These are phyloP conservation scores for Anthoscopus minutus DNA, from an alignment of 2,113 vertebrate species.

Conservation along the genomic window DNA sequence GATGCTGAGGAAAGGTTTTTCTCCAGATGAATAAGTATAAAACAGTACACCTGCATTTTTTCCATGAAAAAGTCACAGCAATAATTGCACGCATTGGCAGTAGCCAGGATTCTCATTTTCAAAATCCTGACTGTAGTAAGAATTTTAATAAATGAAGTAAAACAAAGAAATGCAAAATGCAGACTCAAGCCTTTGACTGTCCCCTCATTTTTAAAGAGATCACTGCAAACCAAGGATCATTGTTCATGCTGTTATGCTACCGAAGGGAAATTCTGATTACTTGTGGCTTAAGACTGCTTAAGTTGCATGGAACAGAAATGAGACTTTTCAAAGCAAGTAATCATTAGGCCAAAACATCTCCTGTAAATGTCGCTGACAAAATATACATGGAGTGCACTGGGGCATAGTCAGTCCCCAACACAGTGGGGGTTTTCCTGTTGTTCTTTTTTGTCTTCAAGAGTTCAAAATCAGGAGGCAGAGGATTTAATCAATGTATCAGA, in stretches of 20 bases:
- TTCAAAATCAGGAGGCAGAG: neutral
- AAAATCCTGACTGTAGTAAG: neutral
- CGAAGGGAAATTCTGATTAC: neutral
- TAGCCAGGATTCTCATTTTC: neutral
- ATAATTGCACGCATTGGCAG: neutral
- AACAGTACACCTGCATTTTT: neutral
- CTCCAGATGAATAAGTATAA: neutral
- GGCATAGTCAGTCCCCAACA: neutral
- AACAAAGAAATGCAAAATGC: neutral
- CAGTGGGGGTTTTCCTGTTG: neutral
- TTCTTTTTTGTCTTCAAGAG: neutral
- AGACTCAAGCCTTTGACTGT: neutral
- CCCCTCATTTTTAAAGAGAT: neutral
- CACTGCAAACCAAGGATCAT: neutral
- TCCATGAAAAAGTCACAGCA: neutral
- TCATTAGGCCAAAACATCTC: neutral
- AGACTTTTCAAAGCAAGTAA: neutral
- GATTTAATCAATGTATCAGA: neutral
- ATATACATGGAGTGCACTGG: neutral
- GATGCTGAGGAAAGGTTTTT: conserved; percentile 6
- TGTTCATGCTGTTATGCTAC: neutral
- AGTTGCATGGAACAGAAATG: neutral
- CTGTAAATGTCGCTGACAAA: neutral
- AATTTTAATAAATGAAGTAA: neutral
- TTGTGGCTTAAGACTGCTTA: neutral